A percentile compares a stretch with the other conserved stretches of the same genome.
Conservation (phyloP, 2,797 vertebrate genomes). For the Poliocrania exsul region DNA sequence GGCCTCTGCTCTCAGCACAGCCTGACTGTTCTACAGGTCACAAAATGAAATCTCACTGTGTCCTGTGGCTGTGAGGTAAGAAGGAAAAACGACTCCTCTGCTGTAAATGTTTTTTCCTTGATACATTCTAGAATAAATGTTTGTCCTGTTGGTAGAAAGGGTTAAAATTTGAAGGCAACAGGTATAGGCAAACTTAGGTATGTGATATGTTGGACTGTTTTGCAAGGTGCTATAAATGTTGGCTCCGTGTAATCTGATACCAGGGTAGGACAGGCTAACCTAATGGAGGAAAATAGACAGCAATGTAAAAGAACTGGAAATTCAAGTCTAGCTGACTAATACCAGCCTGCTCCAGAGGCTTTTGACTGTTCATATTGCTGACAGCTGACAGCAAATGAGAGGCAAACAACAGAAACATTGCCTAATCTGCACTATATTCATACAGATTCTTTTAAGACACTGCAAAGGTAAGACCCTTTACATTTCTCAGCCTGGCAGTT, state of each 20-base stretch:
- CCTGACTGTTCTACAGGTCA: accelerated
- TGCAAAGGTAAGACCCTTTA: constrained; percentile 50
- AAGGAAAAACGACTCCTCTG: background rate
- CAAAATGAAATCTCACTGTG: accelerated
- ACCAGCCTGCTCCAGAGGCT: constrained; percentile 56
- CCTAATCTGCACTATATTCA: background rate
- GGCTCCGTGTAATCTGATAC: constrained; percentile 80
- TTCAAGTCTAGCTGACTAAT: constrained; percentile 81
- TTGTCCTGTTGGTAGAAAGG: background rate
- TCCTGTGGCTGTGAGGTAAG: background rate
- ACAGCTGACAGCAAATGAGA: constrained; percentile 70
- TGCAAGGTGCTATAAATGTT: constrained; percentile 79
- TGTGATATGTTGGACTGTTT: constrained; percentile 74
- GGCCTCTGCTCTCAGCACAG: background rate
- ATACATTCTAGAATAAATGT: background rate
- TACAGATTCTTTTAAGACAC: background rate
- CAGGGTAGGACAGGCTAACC: constrained; percentile 61
- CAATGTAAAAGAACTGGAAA: constrained; percentile 85
- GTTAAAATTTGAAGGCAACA: constrained; percentile 72
- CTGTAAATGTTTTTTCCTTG: background rate
- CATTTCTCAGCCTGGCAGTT: background rate
- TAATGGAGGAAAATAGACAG: constrained; percentile 75
- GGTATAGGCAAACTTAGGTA: constrained; percentile 78
- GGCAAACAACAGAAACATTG: constrained; percentile 19
- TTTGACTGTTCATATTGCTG: constrained; percentile 59